Evolutionary conservation across 2,888 invertebrate species (phyloP).

Genomic region (Bursaphelenchus okinawaensis): DNA sequence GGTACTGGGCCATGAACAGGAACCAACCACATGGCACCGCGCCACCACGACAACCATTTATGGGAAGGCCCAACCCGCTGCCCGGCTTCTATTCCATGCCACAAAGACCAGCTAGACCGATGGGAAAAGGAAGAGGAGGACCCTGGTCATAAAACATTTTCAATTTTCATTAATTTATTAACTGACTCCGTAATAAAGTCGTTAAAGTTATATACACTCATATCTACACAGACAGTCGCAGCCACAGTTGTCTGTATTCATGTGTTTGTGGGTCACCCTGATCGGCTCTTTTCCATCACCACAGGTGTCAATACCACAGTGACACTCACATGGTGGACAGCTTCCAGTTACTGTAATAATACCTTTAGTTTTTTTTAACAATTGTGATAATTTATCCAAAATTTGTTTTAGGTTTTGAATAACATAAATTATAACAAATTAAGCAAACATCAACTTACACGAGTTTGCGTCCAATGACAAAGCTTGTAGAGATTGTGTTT

Average conservation of each 20-base stretch:
- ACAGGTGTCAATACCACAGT: conserved; percentile 51
- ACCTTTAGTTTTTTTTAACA: no score
- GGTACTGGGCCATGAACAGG: neutral
- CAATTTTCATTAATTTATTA: neutral
- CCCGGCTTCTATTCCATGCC: neutral
- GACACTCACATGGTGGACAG: conserved; percentile 42
- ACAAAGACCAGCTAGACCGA: neutral
- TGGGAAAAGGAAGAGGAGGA: neutral
- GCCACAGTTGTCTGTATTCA: conserved; percentile 32
- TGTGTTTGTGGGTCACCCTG: conserved; percentile 44
- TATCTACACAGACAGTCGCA: conserved; percentile 47
- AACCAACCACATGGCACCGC: neutral
- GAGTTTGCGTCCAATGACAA: conserved; percentile 20
- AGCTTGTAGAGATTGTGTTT: conserved; percentile 34
- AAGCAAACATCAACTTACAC: conserved; percentile 6
- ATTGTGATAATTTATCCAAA: no score
- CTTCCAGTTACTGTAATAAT: conserved; percentile 12
- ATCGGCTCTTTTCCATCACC: conserved; percentile 46
- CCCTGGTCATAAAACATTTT: neutral
- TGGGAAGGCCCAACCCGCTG: neutral
- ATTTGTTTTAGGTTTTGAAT: no score
- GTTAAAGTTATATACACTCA: conserved; percentile 29
- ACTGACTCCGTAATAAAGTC: neutral
- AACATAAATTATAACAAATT: no score
- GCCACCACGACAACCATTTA: neutral